Evolutionary conservation across 2,797 vertebrate genomes (phyloP).

Genomic region (Gobio occitaniae): DNA sequence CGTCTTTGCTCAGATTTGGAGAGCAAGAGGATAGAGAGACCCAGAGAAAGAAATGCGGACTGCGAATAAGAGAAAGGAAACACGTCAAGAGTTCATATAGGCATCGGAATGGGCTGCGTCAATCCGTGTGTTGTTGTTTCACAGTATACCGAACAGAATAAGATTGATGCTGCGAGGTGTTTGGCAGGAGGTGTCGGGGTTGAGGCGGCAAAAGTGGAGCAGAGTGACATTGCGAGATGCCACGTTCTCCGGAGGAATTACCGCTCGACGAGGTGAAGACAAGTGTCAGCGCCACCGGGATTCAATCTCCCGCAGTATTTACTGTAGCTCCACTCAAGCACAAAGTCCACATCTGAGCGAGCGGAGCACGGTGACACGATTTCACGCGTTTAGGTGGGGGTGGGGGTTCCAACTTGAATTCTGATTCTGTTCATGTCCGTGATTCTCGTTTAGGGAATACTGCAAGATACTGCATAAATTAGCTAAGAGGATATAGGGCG

Average conservation of each 20-base stretch:
- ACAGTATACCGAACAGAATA: neutral
- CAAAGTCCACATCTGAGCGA: slow-evolving; percentile 48
- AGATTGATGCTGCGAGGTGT: slow-evolving; percentile 28
- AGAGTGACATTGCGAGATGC: slow-evolving; percentile 49
- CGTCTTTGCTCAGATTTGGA: slow-evolving; percentile 75
- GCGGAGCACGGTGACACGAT: slow-evolving; percentile 33
- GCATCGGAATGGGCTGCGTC: neutral
- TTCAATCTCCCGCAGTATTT: slow-evolving; percentile 69
- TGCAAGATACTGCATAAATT: slow-evolving; percentile 80
- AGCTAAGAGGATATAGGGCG: slow-evolving; percentile 54
- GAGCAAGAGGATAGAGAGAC: slow-evolving; percentile 57
- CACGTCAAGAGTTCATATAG: neutral
- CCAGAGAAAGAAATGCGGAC: slow-evolving; percentile 37
- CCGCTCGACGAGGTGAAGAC: slow-evolving; percentile 60
- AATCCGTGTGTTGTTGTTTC: neutral
- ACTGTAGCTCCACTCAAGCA: slow-evolving; percentile 62
- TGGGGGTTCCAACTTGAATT: slow-evolving; percentile 29
- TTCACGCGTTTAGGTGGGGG: slow-evolving; percentile 11
- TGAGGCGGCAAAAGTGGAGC: slow-evolving; percentile 49
- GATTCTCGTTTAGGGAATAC: slow-evolving; percentile 66
- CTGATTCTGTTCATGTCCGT: slow-evolving; percentile 41
- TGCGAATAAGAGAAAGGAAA: slow-evolving; percentile 14
- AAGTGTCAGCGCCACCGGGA: slow-evolving; percentile 60
- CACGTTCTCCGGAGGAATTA: slow-evolving; percentile 62
- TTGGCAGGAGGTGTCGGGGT: slow-evolving; percentile 20